A percentile compares a stretch with the other conserved stretches of the same genome.
Conservation (phyloP, 2,888 invertebrate species). For the Amblyjoppa fuscipennis region DNA sequence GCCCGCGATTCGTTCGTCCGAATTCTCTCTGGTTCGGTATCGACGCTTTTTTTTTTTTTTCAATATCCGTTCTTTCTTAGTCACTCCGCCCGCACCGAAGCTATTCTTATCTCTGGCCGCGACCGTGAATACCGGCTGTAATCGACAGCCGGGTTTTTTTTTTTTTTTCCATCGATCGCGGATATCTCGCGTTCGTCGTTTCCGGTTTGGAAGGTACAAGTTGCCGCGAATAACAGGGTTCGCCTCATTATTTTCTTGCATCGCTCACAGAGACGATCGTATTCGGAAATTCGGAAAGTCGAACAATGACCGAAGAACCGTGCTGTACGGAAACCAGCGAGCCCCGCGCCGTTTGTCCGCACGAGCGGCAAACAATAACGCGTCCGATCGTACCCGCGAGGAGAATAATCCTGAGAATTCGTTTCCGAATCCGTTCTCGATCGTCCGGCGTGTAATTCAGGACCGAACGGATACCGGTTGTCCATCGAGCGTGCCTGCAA, state of each 20-base stretch:
- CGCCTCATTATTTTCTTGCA: background rate
- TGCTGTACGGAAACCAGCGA: background rate
- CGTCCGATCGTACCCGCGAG: background rate
- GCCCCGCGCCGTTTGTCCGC: too few species aligned
- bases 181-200: background rate
- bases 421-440: background rate
- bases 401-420: background rate
- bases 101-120: background rate
- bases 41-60: constrained; percentile 48
- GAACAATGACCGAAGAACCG: background rate
- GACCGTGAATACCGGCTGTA: background rate
- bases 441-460: background rate
- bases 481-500: background rate
- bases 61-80: background rate
- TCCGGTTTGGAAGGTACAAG: background rate
- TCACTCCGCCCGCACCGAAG: background rate
- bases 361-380: background rate
- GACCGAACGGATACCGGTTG: background rate
- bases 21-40: constrained; percentile 33
- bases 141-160: background rate
- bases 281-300: background rate
- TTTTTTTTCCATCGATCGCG: background rate
- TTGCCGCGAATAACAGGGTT: background rate
- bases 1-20: background rate
- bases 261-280: background rate